phyloP scores from a whole-genome alignment of 1,140 invertebrate genomes.

The Drosophila miranda region DNA sequence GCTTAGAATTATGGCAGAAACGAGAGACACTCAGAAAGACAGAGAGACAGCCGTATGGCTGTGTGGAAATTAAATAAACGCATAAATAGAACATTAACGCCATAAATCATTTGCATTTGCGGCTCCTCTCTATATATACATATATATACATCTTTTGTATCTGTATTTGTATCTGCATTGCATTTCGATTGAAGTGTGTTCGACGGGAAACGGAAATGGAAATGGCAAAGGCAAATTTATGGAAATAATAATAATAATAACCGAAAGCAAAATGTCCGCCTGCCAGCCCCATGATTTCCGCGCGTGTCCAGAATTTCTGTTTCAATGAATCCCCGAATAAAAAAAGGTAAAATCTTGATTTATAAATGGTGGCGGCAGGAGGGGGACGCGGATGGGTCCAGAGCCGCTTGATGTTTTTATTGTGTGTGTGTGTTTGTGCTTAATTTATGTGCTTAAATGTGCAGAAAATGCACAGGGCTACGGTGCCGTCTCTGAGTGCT shows the following conservation, averaged over 20 bases:
- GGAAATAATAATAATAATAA: slow-evolving; percentile 66
- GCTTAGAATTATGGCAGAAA: slow-evolving; percentile 53
- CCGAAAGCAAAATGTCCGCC: slow-evolving; percentile 9
- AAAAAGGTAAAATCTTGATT: slow-evolving; percentile 40
- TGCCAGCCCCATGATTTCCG: slow-evolving; percentile 14
- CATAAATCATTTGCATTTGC: slow-evolving; percentile 72
- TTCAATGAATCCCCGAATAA: slow-evolving; percentile 1
- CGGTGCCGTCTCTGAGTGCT: too few relatives aligned
- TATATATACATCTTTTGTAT: not conserved
- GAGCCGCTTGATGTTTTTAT: slow-evolving; percentile 63
- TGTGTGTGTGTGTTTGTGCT: slow-evolving; percentile 57
- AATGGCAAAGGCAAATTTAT: slow-evolving; percentile 72
- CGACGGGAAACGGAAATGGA: slow-evolving; percentile 61
- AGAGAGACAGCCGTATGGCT: too few relatives aligned
- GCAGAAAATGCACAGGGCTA: slow-evolving; percentile 60
- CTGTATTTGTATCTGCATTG: slow-evolving; percentile 4
- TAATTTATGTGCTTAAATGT: slow-evolving; percentile 78
- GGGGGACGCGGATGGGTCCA: too few relatives aligned
- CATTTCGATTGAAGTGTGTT: slow-evolving; percentile 61
- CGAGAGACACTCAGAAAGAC: slow-evolving; percentile 8
- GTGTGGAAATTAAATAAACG: slow-evolving; percentile 69
- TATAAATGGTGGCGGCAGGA: slow-evolving; percentile 9
- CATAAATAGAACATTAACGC: slow-evolving; percentile 79
- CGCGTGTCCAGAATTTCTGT: slow-evolving; percentile 27
- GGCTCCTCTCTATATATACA: slow-evolving; percentile 34